These are phyloP conservation scores for Parnassius orleans DNA, from an alignment of 2,888 invertebrate genomes.

Conservation along the genomic window DNA sequence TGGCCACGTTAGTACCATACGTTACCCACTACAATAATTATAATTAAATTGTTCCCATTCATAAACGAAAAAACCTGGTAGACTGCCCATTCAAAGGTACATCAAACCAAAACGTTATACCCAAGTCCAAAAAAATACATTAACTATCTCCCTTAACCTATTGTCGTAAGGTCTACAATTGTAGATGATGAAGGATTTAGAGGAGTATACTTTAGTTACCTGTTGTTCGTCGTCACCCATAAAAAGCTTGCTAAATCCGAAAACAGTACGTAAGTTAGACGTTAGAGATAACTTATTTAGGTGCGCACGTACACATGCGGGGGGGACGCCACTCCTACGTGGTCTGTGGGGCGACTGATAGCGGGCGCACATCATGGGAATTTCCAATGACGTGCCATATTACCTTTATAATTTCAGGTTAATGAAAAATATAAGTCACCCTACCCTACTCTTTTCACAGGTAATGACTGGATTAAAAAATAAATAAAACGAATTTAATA, in stretches of 20 bases:
- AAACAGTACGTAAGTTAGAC: constrained; percentile 17
- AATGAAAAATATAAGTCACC: too few relatives aligned
- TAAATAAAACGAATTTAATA: too few relatives aligned
- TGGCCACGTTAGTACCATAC: constrained; percentile 3
- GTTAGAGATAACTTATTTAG: constrained; percentile 12
- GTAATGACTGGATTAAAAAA: too few relatives aligned
- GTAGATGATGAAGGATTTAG: not conserved
- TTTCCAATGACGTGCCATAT: not conserved
- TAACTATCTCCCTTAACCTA: not conserved
- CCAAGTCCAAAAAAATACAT: not conserved
- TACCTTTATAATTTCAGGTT: too few relatives aligned
- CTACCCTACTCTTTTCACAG: too few relatives aligned
- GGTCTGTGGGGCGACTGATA: constrained; percentile 1
- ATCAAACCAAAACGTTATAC: not conserved
- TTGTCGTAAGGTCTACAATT: not conserved
- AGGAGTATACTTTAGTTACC: not conserved
- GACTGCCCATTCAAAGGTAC: constrained; percentile 5
- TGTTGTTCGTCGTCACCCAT: not conserved
- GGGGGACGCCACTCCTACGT: constrained; percentile 11
- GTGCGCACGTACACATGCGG: constrained; percentile 14
- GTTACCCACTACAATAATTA: constrained; percentile 13
- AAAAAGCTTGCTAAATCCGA: constrained; percentile 3
- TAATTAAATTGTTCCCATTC: constrained; percentile 20
- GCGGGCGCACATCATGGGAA: constrained; percentile 2
- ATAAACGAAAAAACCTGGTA: constrained; percentile 15